Conservation (phyloP, 2,113 vertebrate species). For the Addax nasomaculatus region DNA sequence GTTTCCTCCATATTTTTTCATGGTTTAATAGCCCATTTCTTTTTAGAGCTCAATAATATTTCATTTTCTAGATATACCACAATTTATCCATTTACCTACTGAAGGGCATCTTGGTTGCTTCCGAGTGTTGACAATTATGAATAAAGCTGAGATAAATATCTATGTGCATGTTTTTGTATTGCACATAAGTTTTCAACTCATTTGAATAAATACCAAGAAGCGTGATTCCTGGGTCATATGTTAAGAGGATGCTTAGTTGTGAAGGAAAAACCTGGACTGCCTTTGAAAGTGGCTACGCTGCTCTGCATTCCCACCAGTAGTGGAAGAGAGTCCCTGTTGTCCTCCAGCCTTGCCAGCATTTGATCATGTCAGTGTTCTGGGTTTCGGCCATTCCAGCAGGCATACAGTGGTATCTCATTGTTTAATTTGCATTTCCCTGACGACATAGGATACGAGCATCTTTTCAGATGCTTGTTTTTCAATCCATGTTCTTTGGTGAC, state of each 20-base stretch:
- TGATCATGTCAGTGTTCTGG: neutral
- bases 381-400: neutral
- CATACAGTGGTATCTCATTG: neutral
- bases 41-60: neutral
- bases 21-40: neutral
- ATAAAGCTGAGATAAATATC: neutral
- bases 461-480: neutral
- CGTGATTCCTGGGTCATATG: neutral
- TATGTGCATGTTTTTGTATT: neutral
- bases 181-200: neutral
- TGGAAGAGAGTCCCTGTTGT: neutral
- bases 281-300: neutral
- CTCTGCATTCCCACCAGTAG: neutral
- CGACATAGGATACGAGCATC: neutral
- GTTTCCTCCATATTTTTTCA: neutral
- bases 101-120: neutral
- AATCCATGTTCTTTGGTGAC: neutral
- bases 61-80: neutral
- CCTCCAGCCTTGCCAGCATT: neutral
- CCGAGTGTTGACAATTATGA: neutral
- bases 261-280: neutral
- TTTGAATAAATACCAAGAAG: neutral
- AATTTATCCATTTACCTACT: neutral
- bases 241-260: neutral
- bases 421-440: neutral